Evolutionary conservation across 1,140 invertebrate species (phyloP).

Genomic region (Prorops nasuta): DNA sequence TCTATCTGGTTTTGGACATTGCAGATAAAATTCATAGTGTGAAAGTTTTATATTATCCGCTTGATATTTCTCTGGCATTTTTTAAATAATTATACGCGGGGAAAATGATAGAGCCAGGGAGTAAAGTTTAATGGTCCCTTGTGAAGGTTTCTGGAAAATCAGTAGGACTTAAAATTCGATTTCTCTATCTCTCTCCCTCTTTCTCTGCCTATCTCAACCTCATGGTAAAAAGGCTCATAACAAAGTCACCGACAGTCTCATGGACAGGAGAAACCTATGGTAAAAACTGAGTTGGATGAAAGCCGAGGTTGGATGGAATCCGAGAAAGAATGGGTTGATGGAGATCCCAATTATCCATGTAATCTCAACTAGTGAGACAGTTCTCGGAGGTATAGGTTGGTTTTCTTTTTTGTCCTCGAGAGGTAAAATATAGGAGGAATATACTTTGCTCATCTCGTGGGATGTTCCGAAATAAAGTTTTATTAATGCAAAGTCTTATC

Average conservation of each 20-base stretch:
- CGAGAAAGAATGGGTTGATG: slow-evolving; percentile 21
- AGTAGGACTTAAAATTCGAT: no score
- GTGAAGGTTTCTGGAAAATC: no score
- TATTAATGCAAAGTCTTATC: slow-evolving; percentile 27
- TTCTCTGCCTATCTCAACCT: no score
- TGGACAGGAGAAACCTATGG: slow-evolving; percentile 10
- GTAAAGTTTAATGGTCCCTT: no score
- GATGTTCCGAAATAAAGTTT: slow-evolving; percentile 19
- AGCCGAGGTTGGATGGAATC: background rate
- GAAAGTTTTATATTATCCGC: no score
- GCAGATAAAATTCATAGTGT: no score
- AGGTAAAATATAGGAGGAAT: slow-evolving; percentile 23
- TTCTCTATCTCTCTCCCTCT: no score
- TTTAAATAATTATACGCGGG: no score
- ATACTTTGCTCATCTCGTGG: slow-evolving; percentile 17
- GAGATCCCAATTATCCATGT: slow-evolving; percentile 33
- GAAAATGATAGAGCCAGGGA: no score
- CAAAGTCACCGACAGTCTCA: slow-evolving; percentile 3
- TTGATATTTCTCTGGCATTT: no score
- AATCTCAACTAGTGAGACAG: slow-evolving; percentile 22
- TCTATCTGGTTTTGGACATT: no score
- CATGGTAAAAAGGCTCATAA: slow-evolving; percentile 15
- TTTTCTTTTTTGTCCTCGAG: slow-evolving; percentile 15
- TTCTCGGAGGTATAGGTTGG: slow-evolving; percentile 11
- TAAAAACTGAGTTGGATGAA: slow-evolving; percentile 1